Percentiles rank a stretch among this genome's conserved stretches.
These are phyloP conservation scores for Melieria omissa DNA, from an alignment of 2,888 invertebrate species.

Conservation along the genomic window DNA sequence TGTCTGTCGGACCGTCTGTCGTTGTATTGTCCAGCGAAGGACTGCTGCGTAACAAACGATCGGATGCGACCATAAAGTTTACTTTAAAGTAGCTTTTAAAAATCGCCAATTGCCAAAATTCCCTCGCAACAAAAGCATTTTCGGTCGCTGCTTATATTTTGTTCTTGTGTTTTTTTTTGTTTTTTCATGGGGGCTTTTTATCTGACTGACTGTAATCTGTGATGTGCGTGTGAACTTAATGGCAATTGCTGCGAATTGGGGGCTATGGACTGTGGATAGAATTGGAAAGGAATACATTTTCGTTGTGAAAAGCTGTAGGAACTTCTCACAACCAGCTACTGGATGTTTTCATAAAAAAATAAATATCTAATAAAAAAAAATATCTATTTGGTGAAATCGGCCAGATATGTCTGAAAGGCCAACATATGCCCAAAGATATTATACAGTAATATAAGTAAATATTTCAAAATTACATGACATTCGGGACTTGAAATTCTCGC, in stretches of 20 bases:
- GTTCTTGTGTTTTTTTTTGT: not conserved
- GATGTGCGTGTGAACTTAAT: conserved; percentile 23
- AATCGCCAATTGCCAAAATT: too few species aligned
- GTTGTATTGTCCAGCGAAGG: conserved; percentile 22
- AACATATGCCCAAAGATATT: too few species aligned
- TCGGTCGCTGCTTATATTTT: too few species aligned
- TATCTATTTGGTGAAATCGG: too few species aligned
- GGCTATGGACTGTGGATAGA: conserved; percentile 3
- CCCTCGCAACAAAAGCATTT: too few species aligned
- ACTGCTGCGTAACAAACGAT: conserved; percentile 28
- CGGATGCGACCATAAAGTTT: conserved; percentile 27
- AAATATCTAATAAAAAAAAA: too few species aligned
- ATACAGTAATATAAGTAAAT: too few species aligned
- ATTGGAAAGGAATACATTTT: not conserved
- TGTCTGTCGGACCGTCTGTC: conserved; percentile 1
- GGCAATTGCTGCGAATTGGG: conserved; percentile 15
- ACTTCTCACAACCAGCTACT: too few species aligned
- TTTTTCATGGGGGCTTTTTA: conserved; percentile 16
- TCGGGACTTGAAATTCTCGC: too few species aligned
- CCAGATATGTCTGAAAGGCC: too few species aligned
- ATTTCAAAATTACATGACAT: too few species aligned
- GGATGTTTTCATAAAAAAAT: too few species aligned
- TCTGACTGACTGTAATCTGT: conserved; percentile 20
- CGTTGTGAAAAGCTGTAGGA: not conserved
- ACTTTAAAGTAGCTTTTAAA: conserved; percentile 16